Evolutionary conservation across 1,140 invertebrate genomes (phyloP).

Genomic region (Lepidurus apus): DNA sequence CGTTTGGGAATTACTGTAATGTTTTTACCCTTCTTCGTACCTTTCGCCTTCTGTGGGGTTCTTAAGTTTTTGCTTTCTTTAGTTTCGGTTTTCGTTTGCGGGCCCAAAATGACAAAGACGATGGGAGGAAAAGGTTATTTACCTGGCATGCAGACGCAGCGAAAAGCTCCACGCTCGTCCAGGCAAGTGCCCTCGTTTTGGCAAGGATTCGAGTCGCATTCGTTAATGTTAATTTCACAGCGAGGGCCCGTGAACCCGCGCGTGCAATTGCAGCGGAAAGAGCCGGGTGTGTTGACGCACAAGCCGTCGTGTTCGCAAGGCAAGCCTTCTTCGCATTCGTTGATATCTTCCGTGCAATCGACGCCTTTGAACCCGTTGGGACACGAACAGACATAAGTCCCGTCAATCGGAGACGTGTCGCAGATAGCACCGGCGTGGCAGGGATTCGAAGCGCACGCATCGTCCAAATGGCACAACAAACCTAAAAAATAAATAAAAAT

Average conservation of each 20-base stretch:
- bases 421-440: conserved; percentile 90
- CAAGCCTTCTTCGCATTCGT: conserved; percentile 90
- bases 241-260: conserved; percentile 84
- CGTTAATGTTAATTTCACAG: conserved; percentile 89
- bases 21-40: not conserved
- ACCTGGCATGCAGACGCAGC: conserved; percentile 97
- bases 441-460: conserved; percentile 93
- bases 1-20: not conserved
- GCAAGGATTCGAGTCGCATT: conserved; percentile 90
- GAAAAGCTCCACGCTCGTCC: conserved; percentile 88
- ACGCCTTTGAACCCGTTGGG: conserved; percentile 82
- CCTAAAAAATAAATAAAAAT: conserved; percentile 50
- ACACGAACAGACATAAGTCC: conserved; percentile 89
- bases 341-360: conserved; percentile 87
- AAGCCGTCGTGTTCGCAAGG: conserved; percentile 87
- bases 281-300: conserved; percentile 91
- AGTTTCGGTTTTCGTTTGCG: not conserved
- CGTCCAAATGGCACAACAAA: conserved; percentile 88
- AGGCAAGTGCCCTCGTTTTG: conserved; percentile 89
- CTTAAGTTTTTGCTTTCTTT: no score
- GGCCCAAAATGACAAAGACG: not conserved
- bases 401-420: conserved; percentile 91
- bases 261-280: conserved; percentile 85
- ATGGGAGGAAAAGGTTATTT: conserved; percentile 44
- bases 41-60: not conserved